These are phyloP conservation scores for Unio pictorum DNA, from an alignment of 2,888 invertebrate species.

Conservation along the genomic window DNA sequence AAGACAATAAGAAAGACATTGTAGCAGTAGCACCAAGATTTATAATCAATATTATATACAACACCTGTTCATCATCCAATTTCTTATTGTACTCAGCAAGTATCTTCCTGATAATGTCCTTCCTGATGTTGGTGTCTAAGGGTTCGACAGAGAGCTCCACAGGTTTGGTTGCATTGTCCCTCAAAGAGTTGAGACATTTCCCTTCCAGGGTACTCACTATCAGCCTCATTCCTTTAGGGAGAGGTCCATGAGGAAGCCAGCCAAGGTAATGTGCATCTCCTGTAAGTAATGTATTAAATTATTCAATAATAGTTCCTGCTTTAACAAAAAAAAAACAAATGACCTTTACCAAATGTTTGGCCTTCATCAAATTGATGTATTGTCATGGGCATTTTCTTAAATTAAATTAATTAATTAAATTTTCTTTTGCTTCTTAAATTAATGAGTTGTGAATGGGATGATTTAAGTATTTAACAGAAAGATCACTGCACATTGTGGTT, in stretches of 20 bases:
- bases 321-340: too few relatives aligned
- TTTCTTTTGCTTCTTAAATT: too few relatives aligned
- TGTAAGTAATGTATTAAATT: constrained; percentile 1
- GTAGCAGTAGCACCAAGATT: not conserved
- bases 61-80: constrained; percentile 44
- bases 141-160: constrained; percentile 36
- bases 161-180: constrained; percentile 6
- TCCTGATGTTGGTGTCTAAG: constrained; percentile 26
- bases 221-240: constrained; percentile 35
- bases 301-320: too few relatives aligned
- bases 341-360: too few relatives aligned
- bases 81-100: constrained; percentile 44
- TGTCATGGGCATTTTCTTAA: too few relatives aligned
- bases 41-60: not conserved
- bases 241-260: constrained; percentile 35
- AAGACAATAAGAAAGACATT: not conserved
- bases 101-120: constrained; percentile 31
- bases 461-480: too few relatives aligned
- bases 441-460: too few relatives aligned
- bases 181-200: constrained; percentile 34
- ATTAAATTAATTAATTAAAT: too few relatives aligned
- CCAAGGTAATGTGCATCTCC: constrained; percentile 33
- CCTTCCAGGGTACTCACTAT: constrained; percentile 48
- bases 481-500: too few relatives aligned
- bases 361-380: too few relatives aligned